Evolutionary conservation across 2,888 invertebrate genomes (phyloP).

Genomic region (Andricus quercusramuli): DNA sequence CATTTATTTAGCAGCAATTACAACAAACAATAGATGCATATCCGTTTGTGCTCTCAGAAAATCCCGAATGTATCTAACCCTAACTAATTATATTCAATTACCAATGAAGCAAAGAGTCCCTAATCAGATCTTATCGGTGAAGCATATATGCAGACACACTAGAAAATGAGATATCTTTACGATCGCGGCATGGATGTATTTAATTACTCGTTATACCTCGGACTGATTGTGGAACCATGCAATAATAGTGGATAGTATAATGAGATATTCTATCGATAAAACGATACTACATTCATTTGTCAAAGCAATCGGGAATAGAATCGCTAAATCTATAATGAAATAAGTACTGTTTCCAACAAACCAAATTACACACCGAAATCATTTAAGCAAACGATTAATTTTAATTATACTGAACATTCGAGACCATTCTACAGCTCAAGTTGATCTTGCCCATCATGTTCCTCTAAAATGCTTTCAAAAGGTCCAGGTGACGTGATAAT

Average conservation of each 20-base stretch:
- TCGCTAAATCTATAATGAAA: slow-evolving; percentile 36
- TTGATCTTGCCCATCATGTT: too few species aligned
- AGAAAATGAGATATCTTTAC: slow-evolving; percentile 40
- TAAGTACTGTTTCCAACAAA: slow-evolving; percentile 3
- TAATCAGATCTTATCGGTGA: slow-evolving; percentile 32
- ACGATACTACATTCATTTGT: slow-evolving; percentile 39
- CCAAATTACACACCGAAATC: not conserved
- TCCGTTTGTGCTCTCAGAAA: not conserved
- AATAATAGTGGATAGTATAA: slow-evolving; percentile 32
- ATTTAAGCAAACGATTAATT: too few species aligned
- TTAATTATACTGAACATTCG: too few species aligned
- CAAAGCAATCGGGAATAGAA: slow-evolving; percentile 35
- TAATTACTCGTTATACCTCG: slow-evolving; percentile 38
- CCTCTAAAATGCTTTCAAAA: too few species aligned
- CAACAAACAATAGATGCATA: slow-evolving; percentile 26
- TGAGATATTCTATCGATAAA: slow-evolving; percentile 36
- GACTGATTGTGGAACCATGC: slow-evolving; percentile 30
- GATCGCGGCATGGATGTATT: slow-evolving; percentile 35
- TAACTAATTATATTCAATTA: slow-evolving; percentile 37
- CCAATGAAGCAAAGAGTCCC: slow-evolving; percentile 31
- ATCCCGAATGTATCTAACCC: slow-evolving; percentile 7
- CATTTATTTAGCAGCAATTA: not conserved
- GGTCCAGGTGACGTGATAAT: too few species aligned
- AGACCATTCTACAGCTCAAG: too few species aligned
- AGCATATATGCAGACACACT: slow-evolving; percentile 30